Base-by-base conservation (phyloP, 2,888 invertebrate species). In the Dicranocentrus wangi region DNA sequence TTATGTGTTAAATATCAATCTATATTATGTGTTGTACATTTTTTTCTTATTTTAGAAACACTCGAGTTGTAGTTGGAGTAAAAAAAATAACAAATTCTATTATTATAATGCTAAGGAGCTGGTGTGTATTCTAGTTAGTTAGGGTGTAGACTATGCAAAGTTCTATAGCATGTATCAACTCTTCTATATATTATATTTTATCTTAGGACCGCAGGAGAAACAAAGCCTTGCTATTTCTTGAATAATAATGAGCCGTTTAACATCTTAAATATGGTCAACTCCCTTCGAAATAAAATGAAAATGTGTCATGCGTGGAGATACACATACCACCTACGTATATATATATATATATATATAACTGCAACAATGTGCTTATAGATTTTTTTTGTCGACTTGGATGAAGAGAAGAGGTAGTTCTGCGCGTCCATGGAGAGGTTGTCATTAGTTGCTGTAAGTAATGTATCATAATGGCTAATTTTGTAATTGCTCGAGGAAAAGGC, bases 141-240 rank as follows among this genome's bases (percentile, higher is more conserved):
- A n/a, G n/a, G n/a, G n/a, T n/a, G n/a, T n/a, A n/a, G n/a, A n/a
- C n/a, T n/a, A n/a, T n/a, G n/a, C n/a, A n/a, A n/a, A n/a, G n/a
- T n/a, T n/a, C n/a, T n/a, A n/a, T n/a, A n/a, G n/a, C n/a, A n/a
- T n/a, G n/a, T n/a, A n/a, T n/a, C n/a, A n/a, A n/a, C n/a, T n/a
- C n/a, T n/a, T n/a, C n/a, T n/a, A n/a, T n/a, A n/a, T n/a, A n/a
- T n/a, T n/a, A n/a, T n/a, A n/a, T n/a, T n/a, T n/a, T n/a, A n/a
- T n/a, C n/a, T n/a, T n/a, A n/a, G n/a, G 17, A 23, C 28, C 60
- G 28, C 60, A 60, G 17, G 60, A 60, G 28, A 17, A 60, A 32
- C 60, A 60, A 17, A 60, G 60, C 60, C 60, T 60, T 60, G 60
- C n/a, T 60, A 60, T 21, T 28, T 60, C n/a, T 23, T 55, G 25